A percentile compares a stretch with the other conserved stretches of the same genome.
These are phyloP conservation scores for Ditylenchus dipsaci DNA, from an alignment of 1,140 invertebrate species.

Conservation along the genomic window DNA sequence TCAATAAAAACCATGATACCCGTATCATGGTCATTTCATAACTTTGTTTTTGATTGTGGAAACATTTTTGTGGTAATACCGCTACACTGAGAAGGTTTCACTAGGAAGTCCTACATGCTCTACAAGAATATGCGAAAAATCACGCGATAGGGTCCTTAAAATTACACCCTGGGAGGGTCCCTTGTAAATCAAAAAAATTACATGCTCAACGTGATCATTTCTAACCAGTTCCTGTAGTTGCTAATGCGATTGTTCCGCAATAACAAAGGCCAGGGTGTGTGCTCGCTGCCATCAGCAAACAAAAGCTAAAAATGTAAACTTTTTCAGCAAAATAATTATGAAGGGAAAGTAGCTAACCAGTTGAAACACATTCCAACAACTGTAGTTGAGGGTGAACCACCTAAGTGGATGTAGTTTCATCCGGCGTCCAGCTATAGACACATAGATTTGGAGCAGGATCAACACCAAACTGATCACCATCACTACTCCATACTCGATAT, in stretches of 20 bases:
- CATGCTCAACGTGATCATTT: constrained; percentile 4
- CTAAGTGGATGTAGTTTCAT: neutral
- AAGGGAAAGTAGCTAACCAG: neutral
- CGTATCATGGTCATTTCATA: too few relatives aligned
- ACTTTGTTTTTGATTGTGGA: too few relatives aligned
- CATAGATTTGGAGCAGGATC: neutral
- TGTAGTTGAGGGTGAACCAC: neutral
- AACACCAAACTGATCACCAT: neutral
- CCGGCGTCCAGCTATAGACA: neutral
- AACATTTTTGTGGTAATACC: too few relatives aligned
- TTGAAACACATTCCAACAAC: neutral
- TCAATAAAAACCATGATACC: too few relatives aligned
- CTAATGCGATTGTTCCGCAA: neutral
- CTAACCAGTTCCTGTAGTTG: neutral
- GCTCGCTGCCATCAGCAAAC: neutral
- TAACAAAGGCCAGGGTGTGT: neutral
- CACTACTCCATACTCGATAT: neutral
- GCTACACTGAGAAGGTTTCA: too few relatives aligned
- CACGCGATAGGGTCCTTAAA: too few relatives aligned
- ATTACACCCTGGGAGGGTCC: too few relatives aligned
- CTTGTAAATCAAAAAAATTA: too few relatives aligned
- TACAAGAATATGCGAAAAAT: too few relatives aligned
- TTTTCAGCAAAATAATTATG: neutral
- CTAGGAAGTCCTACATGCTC: too few relatives aligned
- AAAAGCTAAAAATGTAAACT: neutral